phyloP scores from a whole-genome alignment of 2,888 invertebrate genomes.

The Fragum fragum region DNA sequence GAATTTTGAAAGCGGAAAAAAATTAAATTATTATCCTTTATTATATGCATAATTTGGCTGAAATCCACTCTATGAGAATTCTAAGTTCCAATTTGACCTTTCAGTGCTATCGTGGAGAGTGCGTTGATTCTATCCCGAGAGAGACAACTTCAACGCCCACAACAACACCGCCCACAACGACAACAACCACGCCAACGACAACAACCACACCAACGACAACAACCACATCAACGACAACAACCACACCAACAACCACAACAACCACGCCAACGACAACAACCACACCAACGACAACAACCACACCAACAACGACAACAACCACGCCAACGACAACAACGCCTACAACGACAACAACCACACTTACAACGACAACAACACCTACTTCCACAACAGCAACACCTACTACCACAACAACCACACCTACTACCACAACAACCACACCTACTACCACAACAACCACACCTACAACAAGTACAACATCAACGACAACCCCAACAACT shows the following conservation, averaged over 20 bases:
- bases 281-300: not conserved
- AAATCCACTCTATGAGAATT: too few relatives aligned
- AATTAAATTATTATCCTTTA: too few relatives aligned
- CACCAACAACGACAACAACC: not conserved
- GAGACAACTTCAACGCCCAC: not conserved
- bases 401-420: not conserved
- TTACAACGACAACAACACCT: not conserved
- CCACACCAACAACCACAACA: not conserved
- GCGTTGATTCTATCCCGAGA: not conserved
- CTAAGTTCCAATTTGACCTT: not conserved
- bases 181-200: not conserved
- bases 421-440: not conserved
- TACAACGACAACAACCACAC: not conserved
- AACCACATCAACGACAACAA: not conserved
- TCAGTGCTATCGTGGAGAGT: conserved; percentile 14
- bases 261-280: not conserved
- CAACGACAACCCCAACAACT: not conserved
- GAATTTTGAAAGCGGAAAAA: too few relatives aligned
- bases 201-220: not conserved
- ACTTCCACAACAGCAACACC: not conserved
- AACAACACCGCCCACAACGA: conserved; percentile 4
- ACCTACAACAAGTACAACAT: not conserved
- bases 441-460: not conserved
- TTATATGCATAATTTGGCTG: too few relatives aligned
- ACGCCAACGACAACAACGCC: conserved; percentile 6